A percentile compares a stretch with the other conserved stretches of the same genome.
Evolutionary conservation across 2,797 vertebrate species (phyloP).

Genomic region (Ficedula albicollis): DNA sequence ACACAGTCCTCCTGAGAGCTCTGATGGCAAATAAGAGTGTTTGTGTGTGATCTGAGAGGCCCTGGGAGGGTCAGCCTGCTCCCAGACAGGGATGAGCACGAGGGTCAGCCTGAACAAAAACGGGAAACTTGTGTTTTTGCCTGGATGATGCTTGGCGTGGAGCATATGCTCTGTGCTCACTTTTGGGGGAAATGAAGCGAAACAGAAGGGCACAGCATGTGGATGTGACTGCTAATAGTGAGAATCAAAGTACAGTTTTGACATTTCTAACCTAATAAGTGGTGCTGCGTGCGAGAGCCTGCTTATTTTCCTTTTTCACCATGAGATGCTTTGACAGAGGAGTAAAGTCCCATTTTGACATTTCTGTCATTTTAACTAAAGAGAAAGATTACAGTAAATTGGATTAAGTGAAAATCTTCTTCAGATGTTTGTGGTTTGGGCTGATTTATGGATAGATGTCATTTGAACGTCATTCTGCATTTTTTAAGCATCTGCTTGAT

Average conservation of each 20-base stretch:
- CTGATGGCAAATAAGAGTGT: not conserved
- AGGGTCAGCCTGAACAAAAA: not conserved
- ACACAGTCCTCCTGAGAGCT: not conserved
- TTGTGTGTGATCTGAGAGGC: not conserved
- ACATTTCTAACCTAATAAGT: slow-evolving; percentile 69
- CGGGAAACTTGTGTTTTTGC: not conserved
- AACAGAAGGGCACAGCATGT: slow-evolving; percentile 61
- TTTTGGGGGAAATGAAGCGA: slow-evolving; percentile 41
- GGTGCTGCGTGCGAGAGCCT: slow-evolving; percentile 18
- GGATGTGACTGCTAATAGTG: slow-evolving; percentile 58
- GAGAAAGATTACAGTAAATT: slow-evolving; percentile 71
- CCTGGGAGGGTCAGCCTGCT: fast-evolving
- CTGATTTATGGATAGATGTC: slow-evolving; percentile 73
- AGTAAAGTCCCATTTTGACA: slow-evolving; percentile 70
- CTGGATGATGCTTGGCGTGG: not conserved
- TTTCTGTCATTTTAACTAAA: slow-evolving; percentile 72
- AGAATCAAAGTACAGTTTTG: slow-evolving; percentile 67
- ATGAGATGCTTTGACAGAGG: slow-evolving; percentile 57
- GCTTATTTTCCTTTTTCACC: slow-evolving; percentile 64
- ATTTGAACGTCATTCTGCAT: slow-evolving; percentile 62
- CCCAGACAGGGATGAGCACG: fast-evolving
- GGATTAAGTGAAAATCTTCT: slow-evolving; percentile 73
- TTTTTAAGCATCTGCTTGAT: slow-evolving; percentile 62
- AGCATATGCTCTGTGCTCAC: slow-evolving; percentile 15
- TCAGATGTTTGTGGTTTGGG: slow-evolving; percentile 71